A percentile compares a stretch with the other conserved stretches of the same genome.
These are phyloP conservation scores for Phrynosoma platyrhinos DNA, from an alignment of 2,113 vertebrate species.

Conservation along the genomic window DNA sequence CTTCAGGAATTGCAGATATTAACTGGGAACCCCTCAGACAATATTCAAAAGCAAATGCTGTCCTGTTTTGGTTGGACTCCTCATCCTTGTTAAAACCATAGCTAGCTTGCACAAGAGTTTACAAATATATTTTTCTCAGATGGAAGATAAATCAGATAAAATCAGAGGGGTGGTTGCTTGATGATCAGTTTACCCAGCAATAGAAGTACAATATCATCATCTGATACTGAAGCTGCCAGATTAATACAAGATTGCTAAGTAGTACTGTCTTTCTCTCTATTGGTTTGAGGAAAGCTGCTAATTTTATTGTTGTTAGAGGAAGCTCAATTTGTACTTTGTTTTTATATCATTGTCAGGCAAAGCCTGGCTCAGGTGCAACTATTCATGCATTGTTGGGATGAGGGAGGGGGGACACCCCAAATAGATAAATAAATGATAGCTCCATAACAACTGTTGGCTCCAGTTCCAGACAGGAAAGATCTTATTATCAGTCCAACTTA, in stretches of 20 bases:
- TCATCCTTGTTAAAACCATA: background rate
- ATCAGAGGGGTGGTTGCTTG: background rate
- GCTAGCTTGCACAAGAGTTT: background rate
- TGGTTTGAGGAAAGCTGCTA: background rate
- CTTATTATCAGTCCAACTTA: background rate
- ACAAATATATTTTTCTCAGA: background rate
- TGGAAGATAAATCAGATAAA: background rate
- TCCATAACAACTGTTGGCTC: background rate
- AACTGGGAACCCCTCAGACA: background rate
- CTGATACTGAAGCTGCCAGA: background rate
- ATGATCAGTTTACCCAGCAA: background rate
- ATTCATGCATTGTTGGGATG: background rate
- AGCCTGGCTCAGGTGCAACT: background rate
- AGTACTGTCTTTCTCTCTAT: background rate
- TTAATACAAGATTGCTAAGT: background rate
- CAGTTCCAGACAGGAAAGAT: background rate
- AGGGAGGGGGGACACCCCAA: background rate
- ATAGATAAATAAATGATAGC: background rate
- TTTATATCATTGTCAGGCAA: background rate
- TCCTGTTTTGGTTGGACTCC: background rate
- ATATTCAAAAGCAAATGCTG: background rate
- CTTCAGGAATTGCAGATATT: background rate
- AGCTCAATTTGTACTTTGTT: slow-evolving; percentile 2
- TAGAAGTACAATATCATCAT: background rate
- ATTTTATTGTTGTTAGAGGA: slow-evolving; percentile 24